Percentiles rank a stretch among this genome's conserved stretches.
phyloP scores from a whole-genome alignment of 2,888 invertebrate species.

The Tyria jacobaeae region DNA sequence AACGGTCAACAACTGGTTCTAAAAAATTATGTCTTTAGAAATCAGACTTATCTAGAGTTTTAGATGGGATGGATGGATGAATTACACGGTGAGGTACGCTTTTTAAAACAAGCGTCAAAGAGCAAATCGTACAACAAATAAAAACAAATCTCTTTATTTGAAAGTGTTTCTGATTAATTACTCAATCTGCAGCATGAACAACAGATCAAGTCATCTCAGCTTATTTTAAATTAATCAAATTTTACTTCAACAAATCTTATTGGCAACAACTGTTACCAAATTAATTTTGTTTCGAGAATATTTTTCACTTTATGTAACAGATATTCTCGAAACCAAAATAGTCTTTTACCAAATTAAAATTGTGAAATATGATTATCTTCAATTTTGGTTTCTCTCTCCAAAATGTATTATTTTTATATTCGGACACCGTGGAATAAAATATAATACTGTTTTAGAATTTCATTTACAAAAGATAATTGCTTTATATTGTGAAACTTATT shows the following conservation, averaged over 20 bases:
- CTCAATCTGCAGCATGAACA: too few relatives aligned
- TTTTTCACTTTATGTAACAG: background rate
- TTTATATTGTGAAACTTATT: too few relatives aligned
- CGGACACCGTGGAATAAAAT: background rate
- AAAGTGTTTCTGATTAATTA: too few relatives aligned
- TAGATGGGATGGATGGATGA: too few relatives aligned
- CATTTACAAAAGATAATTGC: background rate
- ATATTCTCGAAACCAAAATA: slow-evolving; percentile 1
- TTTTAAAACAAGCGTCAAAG: too few relatives aligned
- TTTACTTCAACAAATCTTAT: background rate
- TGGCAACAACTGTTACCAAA: background rate
- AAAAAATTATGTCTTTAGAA: too few relatives aligned
- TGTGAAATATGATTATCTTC: background rate
- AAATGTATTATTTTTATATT: background rate
- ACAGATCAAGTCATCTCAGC: too few relatives aligned
- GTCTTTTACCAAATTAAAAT: background rate
- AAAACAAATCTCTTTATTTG: too few relatives aligned
- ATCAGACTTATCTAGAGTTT: too few relatives aligned
- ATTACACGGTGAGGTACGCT: too few relatives aligned
- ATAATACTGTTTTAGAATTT: background rate
- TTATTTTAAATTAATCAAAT: background rate
- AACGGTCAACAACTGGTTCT: too few relatives aligned
- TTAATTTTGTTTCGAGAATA: background rate
- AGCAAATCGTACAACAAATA: too few relatives aligned
- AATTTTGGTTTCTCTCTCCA: background rate